phyloP scores from a whole-genome alignment of 2,888 invertebrate species.

The Melanophora roralis region DNA sequence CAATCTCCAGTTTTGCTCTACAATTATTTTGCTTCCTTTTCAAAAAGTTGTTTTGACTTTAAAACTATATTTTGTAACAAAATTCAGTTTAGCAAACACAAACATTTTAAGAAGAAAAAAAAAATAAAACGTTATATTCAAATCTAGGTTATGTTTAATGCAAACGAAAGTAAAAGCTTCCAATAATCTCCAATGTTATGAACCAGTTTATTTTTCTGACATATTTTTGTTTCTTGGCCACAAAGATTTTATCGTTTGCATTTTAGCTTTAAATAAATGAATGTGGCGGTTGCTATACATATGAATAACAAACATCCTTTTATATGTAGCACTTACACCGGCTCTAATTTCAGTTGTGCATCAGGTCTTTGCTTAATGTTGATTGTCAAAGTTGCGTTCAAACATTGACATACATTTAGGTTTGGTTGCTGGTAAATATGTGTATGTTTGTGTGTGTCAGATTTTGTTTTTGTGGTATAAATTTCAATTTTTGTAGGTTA shows the following conservation, averaged over 20 bases:
- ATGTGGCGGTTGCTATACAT: too few species aligned
- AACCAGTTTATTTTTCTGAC: conserved; percentile 42
- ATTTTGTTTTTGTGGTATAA: conserved; percentile 7
- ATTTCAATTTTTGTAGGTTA: conserved; percentile 57
- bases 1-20: too few species aligned
- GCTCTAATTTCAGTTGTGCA: conserved; percentile 34
- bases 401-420: conserved; percentile 60
- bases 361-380: conserved; percentile 34
- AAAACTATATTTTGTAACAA: too few species aligned
- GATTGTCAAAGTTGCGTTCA: conserved; percentile 64
- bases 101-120: background rate
- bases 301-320: conserved; percentile 53
- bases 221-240: conserved; percentile 5
- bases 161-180: conserved; percentile 60
- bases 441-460: background rate
- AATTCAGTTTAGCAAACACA: conserved; percentile 6
- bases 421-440: conserved; percentile 36
- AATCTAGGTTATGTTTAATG: conserved; percentile 48
- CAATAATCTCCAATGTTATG: conserved; percentile 45
- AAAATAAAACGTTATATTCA: background rate
- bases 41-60: too few species aligned
- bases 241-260: background rate
- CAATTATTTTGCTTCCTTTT: too few species aligned
- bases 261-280: conserved; percentile 2
- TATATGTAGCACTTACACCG: background rate